These are phyloP conservation scores for Serinus canaria DNA, from an alignment of 2,113 vertebrate species.

Conservation along the genomic window DNA sequence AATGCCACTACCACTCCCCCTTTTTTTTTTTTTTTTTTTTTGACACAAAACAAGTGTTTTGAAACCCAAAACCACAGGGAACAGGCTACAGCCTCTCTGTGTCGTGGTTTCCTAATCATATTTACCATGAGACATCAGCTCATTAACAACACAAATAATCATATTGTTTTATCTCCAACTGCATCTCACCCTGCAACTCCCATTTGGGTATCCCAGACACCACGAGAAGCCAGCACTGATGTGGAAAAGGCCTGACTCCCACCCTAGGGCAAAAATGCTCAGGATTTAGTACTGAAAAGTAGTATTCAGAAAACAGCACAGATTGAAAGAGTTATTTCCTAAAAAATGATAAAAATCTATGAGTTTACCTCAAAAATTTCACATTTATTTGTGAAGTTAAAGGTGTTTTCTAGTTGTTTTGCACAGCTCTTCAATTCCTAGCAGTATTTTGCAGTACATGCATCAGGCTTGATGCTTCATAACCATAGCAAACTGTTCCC, in stretches of 20 bases:
- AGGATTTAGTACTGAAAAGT: not conserved
- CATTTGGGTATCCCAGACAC: not conserved
- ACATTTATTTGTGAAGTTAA: not conserved
- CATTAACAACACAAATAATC: not conserved
- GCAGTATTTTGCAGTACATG: not conserved
- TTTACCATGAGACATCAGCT: not conserved
- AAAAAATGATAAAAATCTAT: not conserved
- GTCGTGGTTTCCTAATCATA: not conserved
- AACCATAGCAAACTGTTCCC: not conserved
- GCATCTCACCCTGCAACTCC: not conserved
- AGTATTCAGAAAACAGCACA: not conserved
- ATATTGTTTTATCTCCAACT: not conserved
- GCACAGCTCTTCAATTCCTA: not conserved
- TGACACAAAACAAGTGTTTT: not conserved
- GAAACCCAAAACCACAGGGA: not conserved
- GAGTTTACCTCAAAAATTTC: not conserved
- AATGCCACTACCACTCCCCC: not conserved
- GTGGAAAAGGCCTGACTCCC: not conserved
- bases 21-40: not conserved
- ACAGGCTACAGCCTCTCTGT: not conserved
- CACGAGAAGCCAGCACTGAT: rapidly evolving
- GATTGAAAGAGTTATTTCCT: not conserved
- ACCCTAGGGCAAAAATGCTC: not conserved
- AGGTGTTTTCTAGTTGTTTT: not conserved
- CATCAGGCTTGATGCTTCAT: not conserved